Percentiles rank a stretch among this genome's conserved stretches.
phyloP scores from a whole-genome alignment of 2,888 invertebrate species.

The Axea sp. region DNA sequence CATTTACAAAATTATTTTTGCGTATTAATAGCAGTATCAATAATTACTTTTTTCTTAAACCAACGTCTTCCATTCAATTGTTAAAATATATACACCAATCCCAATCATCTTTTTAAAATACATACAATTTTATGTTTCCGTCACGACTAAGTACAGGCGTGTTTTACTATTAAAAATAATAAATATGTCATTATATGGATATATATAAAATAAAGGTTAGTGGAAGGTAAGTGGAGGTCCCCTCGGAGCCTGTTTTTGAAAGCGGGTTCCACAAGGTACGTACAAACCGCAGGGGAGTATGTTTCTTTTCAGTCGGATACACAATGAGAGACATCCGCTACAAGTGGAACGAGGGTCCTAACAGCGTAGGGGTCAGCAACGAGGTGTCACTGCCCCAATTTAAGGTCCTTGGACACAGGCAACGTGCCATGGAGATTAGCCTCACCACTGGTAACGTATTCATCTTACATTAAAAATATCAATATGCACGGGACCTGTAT shows the following conservation, averaged over 20 bases:
- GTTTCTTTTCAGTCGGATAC: constrained; percentile 92
- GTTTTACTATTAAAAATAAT: no score
- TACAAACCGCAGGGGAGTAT: constrained; percentile 78
- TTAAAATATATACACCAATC: no score
- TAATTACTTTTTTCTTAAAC: no score
- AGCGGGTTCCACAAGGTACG: constrained; percentile 77
- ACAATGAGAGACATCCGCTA: constrained; percentile 98
- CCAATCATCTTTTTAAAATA: no score
- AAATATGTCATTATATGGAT: constrained; percentile 13
- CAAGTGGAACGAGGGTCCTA: constrained; percentile 97
- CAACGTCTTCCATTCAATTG: no score
- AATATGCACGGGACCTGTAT: constrained; percentile 59
- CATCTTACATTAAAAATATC: constrained; percentile 52
- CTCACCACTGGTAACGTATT: constrained; percentile 93
- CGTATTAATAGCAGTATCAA: no score
- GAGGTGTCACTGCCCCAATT: constrained; percentile 98
- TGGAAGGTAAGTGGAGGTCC: constrained; percentile 76
- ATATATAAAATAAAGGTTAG: constrained; percentile 63
- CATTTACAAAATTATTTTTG: no score
- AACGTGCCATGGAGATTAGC: constrained; percentile 97
- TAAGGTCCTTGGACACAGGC: constrained; percentile 97
- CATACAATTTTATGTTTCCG: no score
- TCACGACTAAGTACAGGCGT: no score
- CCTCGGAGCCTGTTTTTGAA: constrained; percentile 65
- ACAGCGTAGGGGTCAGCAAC: constrained; percentile 96